A percentile compares a stretch with the other conserved stretches of the same genome.
phyloP scores from a whole-genome alignment of 2,888 invertebrate genomes.

The Thalpophila matura region DNA sequence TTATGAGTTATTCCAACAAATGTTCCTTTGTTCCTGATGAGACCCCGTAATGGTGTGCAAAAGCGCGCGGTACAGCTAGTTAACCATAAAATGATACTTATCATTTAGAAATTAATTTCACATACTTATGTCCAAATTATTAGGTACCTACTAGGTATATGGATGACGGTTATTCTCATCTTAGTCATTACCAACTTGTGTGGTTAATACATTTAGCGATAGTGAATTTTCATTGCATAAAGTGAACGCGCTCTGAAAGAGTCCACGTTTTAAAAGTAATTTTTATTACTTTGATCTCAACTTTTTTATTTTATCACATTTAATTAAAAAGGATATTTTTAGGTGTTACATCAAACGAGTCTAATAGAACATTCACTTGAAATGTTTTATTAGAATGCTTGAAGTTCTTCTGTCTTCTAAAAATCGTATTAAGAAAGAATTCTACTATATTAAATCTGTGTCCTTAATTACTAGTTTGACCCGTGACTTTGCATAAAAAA shows the following conservation, averaged over 20 bases:
- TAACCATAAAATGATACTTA: too few species aligned
- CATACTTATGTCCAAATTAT: too few species aligned
- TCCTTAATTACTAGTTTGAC: too few species aligned
- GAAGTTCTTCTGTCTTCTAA: slow-evolving; percentile 3
- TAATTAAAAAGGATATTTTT: slow-evolving; percentile 43
- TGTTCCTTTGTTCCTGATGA: too few species aligned
- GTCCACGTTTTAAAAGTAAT: background rate
- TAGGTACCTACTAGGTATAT: too few species aligned
- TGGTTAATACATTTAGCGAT: too few species aligned
- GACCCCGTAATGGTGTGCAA: too few species aligned
- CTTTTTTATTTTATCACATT: slow-evolving; percentile 24
- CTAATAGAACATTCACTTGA: slow-evolving; percentile 9
- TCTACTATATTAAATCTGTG: background rate
- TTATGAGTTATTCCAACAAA: too few species aligned
- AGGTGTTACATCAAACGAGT: slow-evolving; percentile 30
- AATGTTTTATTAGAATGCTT: slow-evolving; percentile 29
- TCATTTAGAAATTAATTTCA: too few species aligned
- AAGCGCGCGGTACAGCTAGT: too few species aligned
- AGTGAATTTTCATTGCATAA: slow-evolving; percentile 8
- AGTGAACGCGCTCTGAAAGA: slow-evolving; percentile 21
- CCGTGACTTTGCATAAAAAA: too few species aligned
- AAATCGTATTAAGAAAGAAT: slow-evolving; percentile 11
- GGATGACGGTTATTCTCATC: background rate
- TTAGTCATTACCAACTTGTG: background rate
- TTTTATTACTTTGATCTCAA: slow-evolving; percentile 45